phyloP scores from a whole-genome alignment of 1,140 invertebrate species.

The Acromyrmex charruanus region DNA sequence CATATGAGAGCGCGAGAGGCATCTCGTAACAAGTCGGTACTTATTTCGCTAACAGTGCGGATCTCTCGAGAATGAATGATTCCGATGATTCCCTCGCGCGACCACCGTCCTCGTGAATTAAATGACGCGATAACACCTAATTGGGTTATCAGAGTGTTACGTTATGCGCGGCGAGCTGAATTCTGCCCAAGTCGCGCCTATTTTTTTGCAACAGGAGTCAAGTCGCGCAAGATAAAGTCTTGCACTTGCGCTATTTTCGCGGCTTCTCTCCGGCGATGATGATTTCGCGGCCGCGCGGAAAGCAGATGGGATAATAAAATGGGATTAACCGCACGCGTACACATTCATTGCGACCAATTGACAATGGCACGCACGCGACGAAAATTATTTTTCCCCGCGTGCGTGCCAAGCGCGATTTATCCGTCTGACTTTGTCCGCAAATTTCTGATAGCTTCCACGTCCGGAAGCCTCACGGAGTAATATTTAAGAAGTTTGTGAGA shows the following conservation, averaged over 20 bases:
- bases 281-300: conserved; percentile 41
- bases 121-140: conserved; percentile 63
- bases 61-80: conserved; percentile 55
- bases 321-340: conserved; percentile 16
- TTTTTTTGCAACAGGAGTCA: conserved; percentile 60
- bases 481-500: background rate
- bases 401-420: conserved; percentile 3
- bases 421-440: background rate
- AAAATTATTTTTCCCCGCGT: conserved; percentile 23
- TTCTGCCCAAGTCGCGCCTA: conserved; percentile 34
- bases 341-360: conserved; percentile 42
- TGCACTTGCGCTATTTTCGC: conserved; percentile 44
- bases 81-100: conserved; percentile 51
- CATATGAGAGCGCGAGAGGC: background rate
- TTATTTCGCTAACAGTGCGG: conserved; percentile 34
- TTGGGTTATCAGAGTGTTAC: conserved; percentile 68
- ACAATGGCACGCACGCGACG: conserved; percentile 24
- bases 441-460: background rate
- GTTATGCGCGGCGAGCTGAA: conserved; percentile 53
- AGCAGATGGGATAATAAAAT: conserved; percentile 43
- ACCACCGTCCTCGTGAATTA: conserved; percentile 54
- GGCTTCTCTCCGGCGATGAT: background rate
- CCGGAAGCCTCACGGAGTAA: background rate
- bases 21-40: conserved; percentile 22
- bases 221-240: conserved; percentile 45